Conservation (phyloP, 2,797 vertebrate species). For the Acanthurus leucopareius region DNA sequence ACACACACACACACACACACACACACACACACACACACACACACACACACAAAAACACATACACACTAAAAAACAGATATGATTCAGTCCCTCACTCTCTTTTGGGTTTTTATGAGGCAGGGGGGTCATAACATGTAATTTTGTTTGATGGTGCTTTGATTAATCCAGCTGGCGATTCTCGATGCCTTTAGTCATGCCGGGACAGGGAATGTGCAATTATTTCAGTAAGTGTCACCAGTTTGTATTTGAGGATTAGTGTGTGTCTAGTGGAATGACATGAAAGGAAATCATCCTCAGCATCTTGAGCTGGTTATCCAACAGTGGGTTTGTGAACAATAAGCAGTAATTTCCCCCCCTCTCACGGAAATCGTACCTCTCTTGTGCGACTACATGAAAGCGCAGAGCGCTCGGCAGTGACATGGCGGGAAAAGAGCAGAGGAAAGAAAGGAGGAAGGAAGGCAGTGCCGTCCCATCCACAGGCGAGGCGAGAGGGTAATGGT, state of each 20-base stretch:
- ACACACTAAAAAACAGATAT: slow-evolving; percentile 37
- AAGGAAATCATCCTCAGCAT: slow-evolving; percentile 64
- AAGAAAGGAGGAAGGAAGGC: slow-evolving; percentile 76
- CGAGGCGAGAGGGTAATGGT: slow-evolving; percentile 85
- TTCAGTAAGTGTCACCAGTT: slow-evolving; percentile 60
- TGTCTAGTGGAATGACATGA: slow-evolving; percentile 61
- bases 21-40: slow-evolving; percentile 38
- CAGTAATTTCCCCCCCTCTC: slow-evolving; percentile 14
- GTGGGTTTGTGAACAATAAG: slow-evolving; percentile 64
- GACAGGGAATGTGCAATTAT: slow-evolving; percentile 41
- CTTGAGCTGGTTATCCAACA: slow-evolving; percentile 75
- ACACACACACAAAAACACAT: slow-evolving; percentile 10
- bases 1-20: slow-evolving; percentile 1
- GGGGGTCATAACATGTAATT: slow-evolving; percentile 64
- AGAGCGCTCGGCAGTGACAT: slow-evolving; percentile 40
- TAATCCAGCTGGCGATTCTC: slow-evolving; percentile 71
- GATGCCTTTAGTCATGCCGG: slow-evolving; percentile 54
- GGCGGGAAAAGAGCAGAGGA: slow-evolving; percentile 78
- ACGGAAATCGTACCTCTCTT: slow-evolving; percentile 45
- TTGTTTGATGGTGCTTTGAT: slow-evolving; percentile 70
- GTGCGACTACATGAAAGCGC: slow-evolving; percentile 40
- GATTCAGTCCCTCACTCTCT: slow-evolving; percentile 60
- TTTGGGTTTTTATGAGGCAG: slow-evolving; percentile 52
- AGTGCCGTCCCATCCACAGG: slow-evolving; percentile 76
- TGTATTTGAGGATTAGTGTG: slow-evolving; percentile 43